Evolutionary conservation across 2,113 vertebrate genomes (phyloP).

Genomic region (Panthera leo): DNA sequence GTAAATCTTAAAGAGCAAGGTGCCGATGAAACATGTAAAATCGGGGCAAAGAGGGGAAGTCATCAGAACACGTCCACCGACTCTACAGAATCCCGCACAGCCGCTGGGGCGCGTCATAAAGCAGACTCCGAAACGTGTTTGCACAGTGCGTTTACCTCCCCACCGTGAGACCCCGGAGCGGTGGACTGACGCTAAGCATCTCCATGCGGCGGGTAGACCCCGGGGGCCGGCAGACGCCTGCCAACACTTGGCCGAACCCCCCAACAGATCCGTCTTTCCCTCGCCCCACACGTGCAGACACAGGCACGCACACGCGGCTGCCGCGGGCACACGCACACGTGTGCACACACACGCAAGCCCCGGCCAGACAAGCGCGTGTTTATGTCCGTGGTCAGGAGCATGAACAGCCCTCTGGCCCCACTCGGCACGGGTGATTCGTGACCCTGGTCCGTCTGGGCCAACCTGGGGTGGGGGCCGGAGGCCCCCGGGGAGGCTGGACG

Average conservation of each 20-base stretch:
- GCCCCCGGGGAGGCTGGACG: not conserved
- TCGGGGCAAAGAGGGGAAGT: not conserved
- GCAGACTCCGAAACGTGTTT: accelerated
- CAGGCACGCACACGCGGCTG: accelerated
- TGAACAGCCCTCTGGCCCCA: conserved; percentile 75
- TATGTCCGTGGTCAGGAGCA: conserved; percentile 77
- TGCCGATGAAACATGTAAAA: not conserved
- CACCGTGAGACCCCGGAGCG: accelerated
- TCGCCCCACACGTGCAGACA: accelerated
- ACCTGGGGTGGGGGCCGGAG: accelerated
- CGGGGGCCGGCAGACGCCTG: not conserved
- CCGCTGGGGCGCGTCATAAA: accelerated
- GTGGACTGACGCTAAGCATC: not conserved
- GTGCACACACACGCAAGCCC: not conserved
- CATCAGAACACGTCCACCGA: accelerated
- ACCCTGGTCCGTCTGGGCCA: conserved; percentile 72
- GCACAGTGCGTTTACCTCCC: not conserved
- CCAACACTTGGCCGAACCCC: not conserved
- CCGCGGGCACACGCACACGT: not conserved
- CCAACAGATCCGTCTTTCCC: accelerated
- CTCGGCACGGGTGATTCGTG: conserved; percentile 78
- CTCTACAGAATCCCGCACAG: not conserved
- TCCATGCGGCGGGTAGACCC: accelerated
- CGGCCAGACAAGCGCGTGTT: conserved; percentile 70
- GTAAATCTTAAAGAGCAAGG: not conserved